Base-by-base conservation (phyloP, 2,888 invertebrate genomes). In the Cheilosia scutellata region DNA sequence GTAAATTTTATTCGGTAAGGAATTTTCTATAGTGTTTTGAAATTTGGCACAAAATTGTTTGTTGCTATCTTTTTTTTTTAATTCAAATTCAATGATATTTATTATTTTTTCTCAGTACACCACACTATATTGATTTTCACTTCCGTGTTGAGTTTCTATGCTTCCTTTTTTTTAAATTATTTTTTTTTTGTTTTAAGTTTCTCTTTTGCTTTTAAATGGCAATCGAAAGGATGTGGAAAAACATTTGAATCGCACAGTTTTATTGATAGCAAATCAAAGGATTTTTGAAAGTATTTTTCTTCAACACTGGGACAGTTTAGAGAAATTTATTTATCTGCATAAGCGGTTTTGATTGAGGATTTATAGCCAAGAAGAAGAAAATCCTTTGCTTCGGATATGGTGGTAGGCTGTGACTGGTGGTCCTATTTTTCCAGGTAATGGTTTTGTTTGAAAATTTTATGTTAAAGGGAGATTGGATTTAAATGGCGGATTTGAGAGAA, bases 401-500 rank as follows among this genome's bases (percentile, higher is more conserved):
- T 63, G 62, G 37, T 44, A 62, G 60, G 77, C 63, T 6, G n/a
- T 72, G 71, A 68, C 44, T 66, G 66, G 66, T 82, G 70, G 70
- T 62, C 29, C 57, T 68, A 40, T n/a, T 51, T 66, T 42, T 57
- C 60, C 60, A 60, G 60, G 60, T 42, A 4, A 27, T 75, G 37
- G 29, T 60, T n/a, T 60, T 20, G 25, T 51, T 58, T 16, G 16
- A 16, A 37, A 37, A 13, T 65, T 37, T 62, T 44, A 37, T 40
- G 74, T 74, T 79, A 42, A 75, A 70, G 84, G 84, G 84, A 80
- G 55, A 86, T 87, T 78, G 87, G 87, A 87, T 83, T 87, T 87
- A 83, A 87, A 87, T 87, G 87, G 83, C 87, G 87, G 87, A 87
- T 87, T 86, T 86, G 86, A 86, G 86, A 86, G 86, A 86, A 86